phyloP scores from a whole-genome alignment of 2,888 invertebrate species.

The Phragmatobia fuliginosa region DNA sequence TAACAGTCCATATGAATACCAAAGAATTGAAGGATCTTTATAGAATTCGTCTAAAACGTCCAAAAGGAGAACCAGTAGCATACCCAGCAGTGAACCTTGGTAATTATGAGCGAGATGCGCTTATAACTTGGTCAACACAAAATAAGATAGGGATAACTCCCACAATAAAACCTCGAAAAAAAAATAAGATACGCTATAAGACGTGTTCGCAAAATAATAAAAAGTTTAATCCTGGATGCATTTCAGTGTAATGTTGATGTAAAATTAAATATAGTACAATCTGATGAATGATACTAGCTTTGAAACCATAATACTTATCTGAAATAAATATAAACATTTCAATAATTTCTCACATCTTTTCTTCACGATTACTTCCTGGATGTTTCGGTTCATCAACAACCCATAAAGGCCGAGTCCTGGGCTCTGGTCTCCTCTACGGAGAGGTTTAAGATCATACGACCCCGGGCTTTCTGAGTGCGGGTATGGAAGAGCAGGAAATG shows the following conservation, averaged over 20 bases:
- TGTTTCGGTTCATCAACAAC: neutral
- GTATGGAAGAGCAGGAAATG: no score
- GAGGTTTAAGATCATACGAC: no score
- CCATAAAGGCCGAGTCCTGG: no score
- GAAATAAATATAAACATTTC: neutral
- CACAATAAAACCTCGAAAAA: neutral
- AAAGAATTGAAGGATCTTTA: neutral
- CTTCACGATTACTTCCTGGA: neutral
- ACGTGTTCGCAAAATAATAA: neutral
- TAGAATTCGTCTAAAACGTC: neutral
- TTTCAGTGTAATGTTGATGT: neutral
- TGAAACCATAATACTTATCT: no score
- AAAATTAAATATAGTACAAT: neutral
- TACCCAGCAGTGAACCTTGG: conserved; percentile 3
- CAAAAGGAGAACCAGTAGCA: neutral
- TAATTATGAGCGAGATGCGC: conserved; percentile 6
- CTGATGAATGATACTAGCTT: neutral
- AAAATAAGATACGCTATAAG: neutral
- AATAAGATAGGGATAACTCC: neutral
- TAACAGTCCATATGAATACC: neutral
- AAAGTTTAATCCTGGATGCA: neutral
- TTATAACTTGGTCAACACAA: neutral
- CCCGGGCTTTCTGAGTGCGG: no score
- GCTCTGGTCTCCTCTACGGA: no score
- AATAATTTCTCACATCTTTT: neutral